Base-by-base conservation (phyloP, 2,888 invertebrate genomes). In the Zele albiditarsus region DNA sequence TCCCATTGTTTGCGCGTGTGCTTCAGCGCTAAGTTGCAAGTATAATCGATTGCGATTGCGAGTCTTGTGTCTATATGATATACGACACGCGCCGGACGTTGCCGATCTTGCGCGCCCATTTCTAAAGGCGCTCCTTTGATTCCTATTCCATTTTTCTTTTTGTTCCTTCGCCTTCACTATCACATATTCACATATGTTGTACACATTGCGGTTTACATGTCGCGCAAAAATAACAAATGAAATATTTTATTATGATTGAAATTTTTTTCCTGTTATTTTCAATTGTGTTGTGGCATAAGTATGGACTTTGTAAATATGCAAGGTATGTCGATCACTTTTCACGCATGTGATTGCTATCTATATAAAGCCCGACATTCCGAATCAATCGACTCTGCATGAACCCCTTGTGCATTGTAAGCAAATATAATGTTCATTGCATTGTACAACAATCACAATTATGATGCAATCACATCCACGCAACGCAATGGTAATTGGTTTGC, bases 1-100 rank as follows among this genome's bases (percentile, higher is more conserved):
- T 74, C 57, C 69, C 53, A 74, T 74, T 74, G 74, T 74, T 70
- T 62, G 16, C 65, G 33, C 63, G 63, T 70, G 69, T 42, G 53
- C 20, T 53, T 53, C 57, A 31, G 38, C 42, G 25, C 31, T 57
- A 38, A 65, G 67, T 76, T 73, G 72, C 53, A 53, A 53, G 4
- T 75, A 75, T 77, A 78, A 77, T 78, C 73, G 77, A 77, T 75
- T 63, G 73, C 71, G 75, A 78, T 78, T 78, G 70, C 31, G 38
- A 57, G 62, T 66, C 57, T 67, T 69, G 73, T 73, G 70, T 72
- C 67, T 71, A 63, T 69, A 33, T 57, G 20, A 58, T 70, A 23
- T 38, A 33, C 28, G 53, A 28, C 53, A 53, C 53, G 53, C 20
- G 53, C 53, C 53, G 68, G 68, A 68, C 38, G 31, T 69, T 38